Evolutionary conservation across 2,888 invertebrate species (phyloP), one percentile per base, ranked within the genome.

Genomic region (Hypselothyrea guttata): DNA sequence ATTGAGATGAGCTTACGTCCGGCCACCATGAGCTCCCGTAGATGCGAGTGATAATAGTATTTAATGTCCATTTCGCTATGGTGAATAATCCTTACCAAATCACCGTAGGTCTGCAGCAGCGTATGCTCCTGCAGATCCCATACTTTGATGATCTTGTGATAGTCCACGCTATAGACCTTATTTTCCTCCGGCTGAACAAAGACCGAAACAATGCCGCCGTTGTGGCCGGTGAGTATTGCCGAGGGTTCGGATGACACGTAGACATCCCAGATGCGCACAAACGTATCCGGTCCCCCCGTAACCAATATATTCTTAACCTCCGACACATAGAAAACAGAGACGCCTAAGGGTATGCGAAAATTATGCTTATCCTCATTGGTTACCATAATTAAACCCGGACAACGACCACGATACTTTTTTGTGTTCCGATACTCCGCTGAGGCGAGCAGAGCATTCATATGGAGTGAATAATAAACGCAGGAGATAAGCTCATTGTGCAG

Each of bases 241-340:
- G 90, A 93, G 0, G 95, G 92, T 79, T 93, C 93, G 45, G 90
- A 90, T 1, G 94, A 92, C n/a, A 95, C 93, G 86, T 95, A 95
- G 0, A 95, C 93, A 89, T 95, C 95, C 96, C 96, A 97, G 47
- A 95, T 91, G 31, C 95, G 92, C 18, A 95, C 91, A 47, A 92
- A 86, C 73, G 94, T 94, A 89, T 96, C 96, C 5, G 94, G 93
- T 3, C 96, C 94, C 1, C 96, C 96, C 1, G 93, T 94, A 51
- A 92, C 93, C 42, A 94, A 83, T 40, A 92, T 88, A 71, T 93
- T 92, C 13, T 91, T 90, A 9, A 91, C 91, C 87, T 92, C 93
- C 72, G 92, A 92, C 78, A 93, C 90, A 53, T 91, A 92, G 82
- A 94, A 94, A 67, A 93, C 93, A 69, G 93, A 92, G 28, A 92